Base-by-base conservation (phyloP, 2,113 vertebrate genomes). In the Todiramphus chloris region DNA sequence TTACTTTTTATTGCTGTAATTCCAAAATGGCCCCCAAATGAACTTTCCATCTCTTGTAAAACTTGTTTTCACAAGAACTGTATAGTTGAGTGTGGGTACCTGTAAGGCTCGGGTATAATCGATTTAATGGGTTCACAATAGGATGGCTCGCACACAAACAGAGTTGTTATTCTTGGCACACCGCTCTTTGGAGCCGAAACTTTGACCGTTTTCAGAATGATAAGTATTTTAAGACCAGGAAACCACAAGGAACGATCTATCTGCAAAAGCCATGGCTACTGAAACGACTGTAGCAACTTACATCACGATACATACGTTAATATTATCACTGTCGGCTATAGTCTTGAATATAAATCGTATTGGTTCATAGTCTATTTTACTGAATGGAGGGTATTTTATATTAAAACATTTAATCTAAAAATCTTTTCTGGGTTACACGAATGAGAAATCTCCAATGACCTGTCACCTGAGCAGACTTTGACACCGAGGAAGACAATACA, bases 91-190 rank as follows among this genome's bases (percentile, higher is more conserved):
- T 46, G 11, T 88, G 92, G 83, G 91, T 33, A 76, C 90, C 96
- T 96, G 95, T 97, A 96, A 79, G 95, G 84, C 96, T 97, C 67
- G 75, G 92, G 72, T 92, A 67, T 80, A 97, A 97, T 96, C 96
- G 94, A 69, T 94, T 97, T 90, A 97, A 96, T 60, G 88, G 93
- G 74, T 83, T 86, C 93, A 94, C 86, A 96, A 91, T 91, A 25
- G 97, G 97, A 97, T 95, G 96, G 93, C 89, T n/a, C 86, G 39
- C 77, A 84, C 70, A 92, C 88, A 97, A 97, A 97, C 95, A 96
- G 83, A 96, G 96, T 31, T 98, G 98, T 98, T 99, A 97, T 98
- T 96, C 97, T 98, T 98, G 98, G 98, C 98, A 77, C 76, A 37
- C 94, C 77, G 60, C 94, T 96, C 72, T 97, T 97, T 98, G 97